Percentiles rank a stretch among this genome's conserved stretches.
These are phyloP conservation scores for Gymnothorax javanicus DNA, from an alignment of 2,797 vertebrate species.

Conservation along the genomic window DNA sequence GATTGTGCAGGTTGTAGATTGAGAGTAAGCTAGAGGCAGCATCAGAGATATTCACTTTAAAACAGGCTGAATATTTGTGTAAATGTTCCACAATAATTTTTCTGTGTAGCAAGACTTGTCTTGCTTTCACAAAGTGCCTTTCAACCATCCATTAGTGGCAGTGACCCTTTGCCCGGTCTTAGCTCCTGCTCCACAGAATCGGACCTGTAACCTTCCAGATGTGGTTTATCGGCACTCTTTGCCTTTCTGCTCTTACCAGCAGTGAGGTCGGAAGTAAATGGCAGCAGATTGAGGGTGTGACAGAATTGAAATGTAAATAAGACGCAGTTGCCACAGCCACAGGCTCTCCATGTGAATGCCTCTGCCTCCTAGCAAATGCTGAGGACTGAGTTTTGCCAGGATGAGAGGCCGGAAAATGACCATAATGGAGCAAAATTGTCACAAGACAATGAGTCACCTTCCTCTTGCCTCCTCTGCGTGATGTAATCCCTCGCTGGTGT, in stretches of 20 bases:
- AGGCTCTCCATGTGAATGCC: not conserved
- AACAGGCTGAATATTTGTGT: not conserved
- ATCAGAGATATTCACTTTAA: not conserved
- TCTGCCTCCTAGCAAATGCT: not conserved
- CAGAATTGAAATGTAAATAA: constrained; percentile 6
- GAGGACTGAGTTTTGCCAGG: not conserved
- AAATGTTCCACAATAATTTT: not conserved
- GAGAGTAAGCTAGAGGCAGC: not conserved
- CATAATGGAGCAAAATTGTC: not conserved
- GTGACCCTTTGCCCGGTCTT: not conserved
- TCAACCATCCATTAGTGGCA: not conserved
- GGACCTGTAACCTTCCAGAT: not conserved
- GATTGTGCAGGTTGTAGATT: not conserved
- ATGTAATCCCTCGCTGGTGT: constrained; percentile 18
- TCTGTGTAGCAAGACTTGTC: not conserved
- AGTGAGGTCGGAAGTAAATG: not conserved
- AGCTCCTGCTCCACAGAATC: not conserved
- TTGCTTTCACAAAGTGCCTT: not conserved
- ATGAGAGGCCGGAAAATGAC: constrained; percentile 26
- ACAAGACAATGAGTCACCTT: constrained; percentile 30
- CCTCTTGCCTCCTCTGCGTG: constrained; percentile 22
- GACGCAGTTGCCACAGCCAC: not conserved
- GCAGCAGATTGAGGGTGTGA: not conserved
- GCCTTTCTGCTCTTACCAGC: not conserved
- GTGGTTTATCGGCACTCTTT: not conserved